A percentile compares a stretch with the other conserved stretches of the same genome.
These are phyloP conservation scores for Stenichneumon culpator DNA, from an alignment of 2,888 invertebrate species.

Conservation along the genomic window DNA sequence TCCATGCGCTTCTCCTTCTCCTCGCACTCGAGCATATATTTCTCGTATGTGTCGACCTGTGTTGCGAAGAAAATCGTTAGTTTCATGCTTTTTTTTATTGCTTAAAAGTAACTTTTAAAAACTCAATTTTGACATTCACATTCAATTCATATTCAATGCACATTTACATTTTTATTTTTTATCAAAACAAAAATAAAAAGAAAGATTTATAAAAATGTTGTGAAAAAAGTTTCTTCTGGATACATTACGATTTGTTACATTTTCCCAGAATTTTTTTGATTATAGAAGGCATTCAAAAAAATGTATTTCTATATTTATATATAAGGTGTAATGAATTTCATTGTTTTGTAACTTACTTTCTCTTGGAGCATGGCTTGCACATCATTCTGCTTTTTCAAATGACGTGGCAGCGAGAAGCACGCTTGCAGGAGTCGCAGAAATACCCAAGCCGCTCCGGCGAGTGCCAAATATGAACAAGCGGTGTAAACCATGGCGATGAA, in stretches of 20 bases:
- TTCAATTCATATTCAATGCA: neutral
- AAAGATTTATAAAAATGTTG: slow-evolving; percentile 4
- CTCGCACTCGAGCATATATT: slow-evolving; percentile 81
- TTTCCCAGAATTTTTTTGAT: neutral
- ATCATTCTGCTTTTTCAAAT: slow-evolving; percentile 87
- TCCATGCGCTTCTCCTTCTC: slow-evolving; percentile 76
- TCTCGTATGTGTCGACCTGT: slow-evolving; percentile 81
- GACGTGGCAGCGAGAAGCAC: slow-evolving; percentile 89
- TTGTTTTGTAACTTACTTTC: slow-evolving; percentile 80
- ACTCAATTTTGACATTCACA: neutral
- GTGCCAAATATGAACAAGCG: slow-evolving; percentile 87
- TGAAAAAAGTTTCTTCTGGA: neutral
- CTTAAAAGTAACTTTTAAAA: too few species aligned
- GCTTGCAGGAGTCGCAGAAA: slow-evolving; percentile 89
- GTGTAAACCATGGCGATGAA: slow-evolving; percentile 89
- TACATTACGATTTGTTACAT: neutral
- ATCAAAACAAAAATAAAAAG: too few species aligned
- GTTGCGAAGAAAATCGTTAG: slow-evolving; percentile 12
- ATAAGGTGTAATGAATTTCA: neutral
- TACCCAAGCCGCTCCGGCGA: slow-evolving; percentile 89
- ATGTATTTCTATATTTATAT: neutral
- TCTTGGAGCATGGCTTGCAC: slow-evolving; percentile 86
- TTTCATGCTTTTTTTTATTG: neutral
- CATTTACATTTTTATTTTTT: too few species aligned
- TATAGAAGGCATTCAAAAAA: neutral